Conservation (phyloP, 2,888 invertebrate genomes). For the Agrotis ipsilon region DNA sequence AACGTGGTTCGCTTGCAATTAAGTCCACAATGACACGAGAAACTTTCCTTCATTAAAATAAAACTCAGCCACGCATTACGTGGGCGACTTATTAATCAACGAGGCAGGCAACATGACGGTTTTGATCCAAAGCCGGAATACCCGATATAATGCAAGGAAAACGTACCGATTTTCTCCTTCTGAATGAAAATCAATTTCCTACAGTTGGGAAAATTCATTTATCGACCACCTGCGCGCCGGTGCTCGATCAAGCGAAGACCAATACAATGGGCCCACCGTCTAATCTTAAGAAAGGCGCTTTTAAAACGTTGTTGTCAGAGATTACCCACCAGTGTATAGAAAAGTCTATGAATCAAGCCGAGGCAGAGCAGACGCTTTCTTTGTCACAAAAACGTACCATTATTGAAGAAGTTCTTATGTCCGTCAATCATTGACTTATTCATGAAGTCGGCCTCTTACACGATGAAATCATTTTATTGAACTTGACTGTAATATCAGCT, state of each 20-base stretch:
- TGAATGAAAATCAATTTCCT: slow-evolving; percentile 83
- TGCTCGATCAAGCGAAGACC: slow-evolving; percentile 77
- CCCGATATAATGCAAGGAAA: slow-evolving; percentile 70
- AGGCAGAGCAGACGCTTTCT: slow-evolving; percentile 50
- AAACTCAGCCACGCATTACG: slow-evolving; percentile 21
- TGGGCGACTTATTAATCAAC: slow-evolving; percentile 58
- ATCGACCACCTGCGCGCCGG: slow-evolving; percentile 80
- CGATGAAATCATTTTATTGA: slow-evolving; percentile 58
- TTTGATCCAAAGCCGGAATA: slow-evolving; percentile 61
- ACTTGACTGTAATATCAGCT: slow-evolving; percentile 16
- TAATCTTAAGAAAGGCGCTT: slow-evolving; percentile 77
- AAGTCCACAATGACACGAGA: slow-evolving; percentile 22
- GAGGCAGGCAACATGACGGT: slow-evolving; percentile 49
- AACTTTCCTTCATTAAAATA: slow-evolving; percentile 30
- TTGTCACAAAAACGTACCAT: slow-evolving; percentile 61
- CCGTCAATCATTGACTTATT: slow-evolving; percentile 63
- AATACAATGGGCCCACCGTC: slow-evolving; percentile 74
- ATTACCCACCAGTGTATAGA: slow-evolving; percentile 67
- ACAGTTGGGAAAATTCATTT: slow-evolving; percentile 79
- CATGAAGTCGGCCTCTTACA: slow-evolving; percentile 42
- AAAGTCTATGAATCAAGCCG: slow-evolving; percentile 62
- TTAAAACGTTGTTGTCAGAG: slow-evolving; percentile 74
- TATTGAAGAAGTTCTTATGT: slow-evolving; percentile 62
- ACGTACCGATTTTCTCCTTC: slow-evolving; percentile 71
- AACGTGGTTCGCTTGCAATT: slow-evolving; percentile 20